Conservation (phyloP, 2,797 vertebrate genomes). For the Capromys pilorides region DNA sequence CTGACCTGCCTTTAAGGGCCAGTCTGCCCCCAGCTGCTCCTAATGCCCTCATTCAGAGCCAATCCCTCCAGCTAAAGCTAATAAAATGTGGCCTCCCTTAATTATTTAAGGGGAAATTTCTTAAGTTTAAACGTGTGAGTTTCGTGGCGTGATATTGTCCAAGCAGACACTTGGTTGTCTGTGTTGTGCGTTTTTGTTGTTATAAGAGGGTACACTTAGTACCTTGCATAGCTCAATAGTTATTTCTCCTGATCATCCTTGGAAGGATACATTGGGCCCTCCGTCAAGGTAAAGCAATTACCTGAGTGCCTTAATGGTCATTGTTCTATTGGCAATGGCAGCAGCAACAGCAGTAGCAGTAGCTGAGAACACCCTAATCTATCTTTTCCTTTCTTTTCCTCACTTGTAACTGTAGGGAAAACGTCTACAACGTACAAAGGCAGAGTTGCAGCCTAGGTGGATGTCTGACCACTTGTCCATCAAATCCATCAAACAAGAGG, state of each 20-base stretch:
- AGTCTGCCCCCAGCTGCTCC: not conserved
- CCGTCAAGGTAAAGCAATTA: not conserved
- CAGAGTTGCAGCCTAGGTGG: slow-evolving; percentile 88
- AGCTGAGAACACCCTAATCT: slow-evolving; percentile 76
- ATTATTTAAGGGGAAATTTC: not conserved
- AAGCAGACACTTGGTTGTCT: not conserved
- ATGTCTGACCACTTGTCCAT: slow-evolving; percentile 88
- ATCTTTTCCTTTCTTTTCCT: slow-evolving; percentile 81
- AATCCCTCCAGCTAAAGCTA: not conserved
- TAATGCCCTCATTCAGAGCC: not conserved
- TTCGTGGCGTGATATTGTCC: not conserved
- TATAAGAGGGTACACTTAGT: not conserved
- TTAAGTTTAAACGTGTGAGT: not conserved
- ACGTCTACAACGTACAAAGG: slow-evolving; percentile 90
- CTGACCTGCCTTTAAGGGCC: not conserved
- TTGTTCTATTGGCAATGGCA: not conserved
- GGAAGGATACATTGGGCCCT: not conserved
- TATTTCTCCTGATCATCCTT: not conserved
- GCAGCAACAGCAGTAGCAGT: slow-evolving; percentile 44
- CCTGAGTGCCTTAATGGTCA: not conserved
- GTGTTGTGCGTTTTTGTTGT: not conserved
- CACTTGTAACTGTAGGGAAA: slow-evolving; percentile 89
- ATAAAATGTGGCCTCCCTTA: not conserved
- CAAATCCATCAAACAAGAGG: slow-evolving; percentile 87
- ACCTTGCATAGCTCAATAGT: not conserved